Evolutionary conservation across 2,888 invertebrate genomes (phyloP).

Genomic region (Drosophila mulleri): DNA sequence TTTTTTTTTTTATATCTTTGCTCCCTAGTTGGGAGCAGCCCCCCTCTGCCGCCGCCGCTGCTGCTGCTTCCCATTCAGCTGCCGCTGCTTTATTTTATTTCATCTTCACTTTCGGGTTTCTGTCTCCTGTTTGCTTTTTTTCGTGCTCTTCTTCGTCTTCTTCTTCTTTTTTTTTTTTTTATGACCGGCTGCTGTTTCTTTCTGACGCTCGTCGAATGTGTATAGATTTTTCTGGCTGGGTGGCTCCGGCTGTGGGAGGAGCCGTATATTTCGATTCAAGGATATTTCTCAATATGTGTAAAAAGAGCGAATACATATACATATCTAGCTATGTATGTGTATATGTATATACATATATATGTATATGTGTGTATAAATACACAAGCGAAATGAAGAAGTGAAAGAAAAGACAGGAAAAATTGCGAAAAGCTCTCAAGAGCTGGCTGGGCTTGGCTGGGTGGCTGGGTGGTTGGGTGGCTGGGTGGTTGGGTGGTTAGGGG

Average conservation of each 20-base stretch:
- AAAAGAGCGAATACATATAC: constrained; percentile 39
- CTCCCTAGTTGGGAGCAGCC: constrained; percentile 37
- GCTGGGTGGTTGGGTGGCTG: too few species aligned
- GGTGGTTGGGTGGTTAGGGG: constrained; percentile 9
- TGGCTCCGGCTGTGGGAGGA: constrained; percentile 53
- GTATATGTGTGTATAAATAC: constrained; percentile 12
- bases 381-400: constrained; percentile 49
- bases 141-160: not conserved
- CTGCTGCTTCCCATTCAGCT: constrained; percentile 54
- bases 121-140: constrained; percentile 51
- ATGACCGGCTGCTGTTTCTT: constrained; percentile 68
- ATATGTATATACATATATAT: constrained; percentile 21
- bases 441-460: constrained; percentile 16
- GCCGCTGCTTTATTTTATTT: constrained; percentile 76
- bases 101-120: constrained; percentile 79
- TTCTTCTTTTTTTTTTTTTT: constrained; percentile 34
- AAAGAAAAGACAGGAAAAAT: constrained; percentile 63
- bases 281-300: constrained; percentile 79
- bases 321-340: not conserved
- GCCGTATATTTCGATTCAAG: constrained; percentile 79
- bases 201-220: constrained; percentile 69
- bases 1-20: constrained; percentile 31
- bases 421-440: constrained; percentile 56
- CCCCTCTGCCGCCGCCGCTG: not conserved
- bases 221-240: constrained; percentile 62